phyloP scores from a whole-genome alignment of 2,888 invertebrate species.

The Branchipolynoe longqiensis region DNA sequence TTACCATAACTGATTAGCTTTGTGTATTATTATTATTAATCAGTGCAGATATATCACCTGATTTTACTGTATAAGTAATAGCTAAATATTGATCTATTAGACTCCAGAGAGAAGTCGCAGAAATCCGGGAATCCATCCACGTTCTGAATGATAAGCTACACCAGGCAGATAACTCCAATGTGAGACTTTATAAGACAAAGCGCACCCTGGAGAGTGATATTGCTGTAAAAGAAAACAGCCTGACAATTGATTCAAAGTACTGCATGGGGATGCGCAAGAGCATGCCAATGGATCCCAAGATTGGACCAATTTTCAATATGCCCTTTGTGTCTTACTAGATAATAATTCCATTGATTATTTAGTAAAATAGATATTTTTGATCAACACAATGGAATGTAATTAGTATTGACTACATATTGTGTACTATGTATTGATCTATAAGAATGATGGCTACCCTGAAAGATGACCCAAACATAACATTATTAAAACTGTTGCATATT shows the following conservation, averaged over 20 bases:
- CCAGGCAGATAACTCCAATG: constrained; percentile 80
- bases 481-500: too few relatives aligned
- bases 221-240: constrained; percentile 91
- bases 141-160: constrained; percentile 90
- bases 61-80: too few relatives aligned
- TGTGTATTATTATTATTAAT: too few relatives aligned
- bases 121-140: constrained; percentile 91
- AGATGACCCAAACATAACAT: too few relatives aligned
- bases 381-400: not conserved
- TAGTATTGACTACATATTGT: too few relatives aligned
- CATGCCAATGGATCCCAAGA: constrained; percentile 86
- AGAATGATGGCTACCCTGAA: too few relatives aligned
- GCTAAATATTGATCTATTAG: constrained; percentile 82
- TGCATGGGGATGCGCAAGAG: constrained; percentile 94
- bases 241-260: constrained; percentile 95
- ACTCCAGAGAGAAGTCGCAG: constrained; percentile 91
- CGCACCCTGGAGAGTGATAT: constrained; percentile 92
- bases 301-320: constrained; percentile 81
- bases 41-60: too few relatives aligned
- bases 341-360: not conserved
- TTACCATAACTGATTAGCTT: too few relatives aligned
- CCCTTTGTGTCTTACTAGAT: constrained; percentile 69
- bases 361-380: not conserved
- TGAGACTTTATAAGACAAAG: constrained; percentile 88
- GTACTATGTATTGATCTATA: too few relatives aligned